Evolutionary conservation across 2,113 vertebrate species (phyloP).

Genomic region (Nicator chloris): DNA sequence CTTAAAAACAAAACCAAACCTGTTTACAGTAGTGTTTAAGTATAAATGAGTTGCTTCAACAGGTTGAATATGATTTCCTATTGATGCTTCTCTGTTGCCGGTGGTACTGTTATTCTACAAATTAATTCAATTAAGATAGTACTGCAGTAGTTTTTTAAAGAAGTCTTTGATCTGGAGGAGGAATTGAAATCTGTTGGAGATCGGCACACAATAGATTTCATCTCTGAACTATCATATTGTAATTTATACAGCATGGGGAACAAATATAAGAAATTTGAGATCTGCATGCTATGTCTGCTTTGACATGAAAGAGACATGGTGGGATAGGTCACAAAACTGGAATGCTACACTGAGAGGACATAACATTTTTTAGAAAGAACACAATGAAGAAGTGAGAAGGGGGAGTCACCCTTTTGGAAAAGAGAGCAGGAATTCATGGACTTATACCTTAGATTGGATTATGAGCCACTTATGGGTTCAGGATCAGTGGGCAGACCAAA

Average conservation of each 20-base stretch:
- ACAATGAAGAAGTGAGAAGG: background rate
- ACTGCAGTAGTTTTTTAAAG: background rate
- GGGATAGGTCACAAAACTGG: background rate
- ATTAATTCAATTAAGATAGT: background rate
- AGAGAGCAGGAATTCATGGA: background rate
- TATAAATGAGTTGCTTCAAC: background rate
- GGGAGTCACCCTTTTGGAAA: background rate
- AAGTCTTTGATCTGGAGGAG: background rate
- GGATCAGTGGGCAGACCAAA: background rate
- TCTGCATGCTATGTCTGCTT: background rate
- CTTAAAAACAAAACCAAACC: background rate
- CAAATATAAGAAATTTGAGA: background rate
- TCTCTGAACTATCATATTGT: background rate
- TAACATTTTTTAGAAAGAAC: background rate
- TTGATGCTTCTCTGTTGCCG: accelerated
- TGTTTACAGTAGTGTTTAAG: background rate
- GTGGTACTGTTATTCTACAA: background rate
- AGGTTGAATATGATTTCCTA: background rate
- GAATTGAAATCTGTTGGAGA: background rate
- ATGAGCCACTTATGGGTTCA: background rate
- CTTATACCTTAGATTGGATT: background rate
- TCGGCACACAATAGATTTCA: accelerated
- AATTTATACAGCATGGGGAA: background rate
- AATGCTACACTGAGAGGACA: background rate
- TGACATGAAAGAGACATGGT: background rate